A percentile compares a stretch with the other conserved stretches of the same genome.
Evolutionary conservation across 2,113 vertebrate genomes (phyloP).

Genomic region (Miniopterus natalensis): DNA sequence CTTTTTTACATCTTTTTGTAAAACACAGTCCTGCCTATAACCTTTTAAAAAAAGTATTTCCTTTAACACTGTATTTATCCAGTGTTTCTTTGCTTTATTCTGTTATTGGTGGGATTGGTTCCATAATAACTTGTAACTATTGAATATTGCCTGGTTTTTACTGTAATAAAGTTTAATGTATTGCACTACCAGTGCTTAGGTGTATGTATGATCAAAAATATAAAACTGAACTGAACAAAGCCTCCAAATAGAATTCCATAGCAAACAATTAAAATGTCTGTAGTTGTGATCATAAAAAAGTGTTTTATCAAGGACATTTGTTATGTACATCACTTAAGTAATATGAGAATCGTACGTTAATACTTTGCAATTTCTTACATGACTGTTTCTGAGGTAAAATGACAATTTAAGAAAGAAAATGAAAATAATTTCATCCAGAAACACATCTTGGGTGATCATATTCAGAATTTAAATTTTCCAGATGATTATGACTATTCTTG

Average conservation of each 20-base stretch:
- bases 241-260: slow-evolving; percentile 54
- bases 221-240: slow-evolving; percentile 29
- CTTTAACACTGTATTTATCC: slow-evolving; percentile 73
- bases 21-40: slow-evolving; percentile 74
- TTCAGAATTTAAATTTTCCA: slow-evolving; percentile 70
- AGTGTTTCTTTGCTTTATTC: slow-evolving; percentile 74
- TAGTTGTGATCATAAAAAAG: slow-evolving; percentile 66
- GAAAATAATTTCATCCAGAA: slow-evolving; percentile 65
- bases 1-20: slow-evolving; percentile 78
- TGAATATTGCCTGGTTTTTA: slow-evolving; percentile 65
- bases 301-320: slow-evolving; percentile 56
- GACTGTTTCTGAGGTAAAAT: slow-evolving; percentile 59
- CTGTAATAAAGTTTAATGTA: slow-evolving; percentile 64
- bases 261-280: slow-evolving; percentile 38
- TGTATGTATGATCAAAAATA: slow-evolving; percentile 48
- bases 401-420: slow-evolving; percentile 50
- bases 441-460: slow-evolving; percentile 65
- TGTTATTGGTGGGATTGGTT: slow-evolving; percentile 66
- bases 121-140: slow-evolving; percentile 69
- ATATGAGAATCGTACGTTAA: slow-evolving; percentile 53
- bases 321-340: slow-evolving; percentile 59
- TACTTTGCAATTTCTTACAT: slow-evolving; percentile 62
- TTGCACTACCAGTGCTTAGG: background rate
- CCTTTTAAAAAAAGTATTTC: slow-evolving; percentile 62
- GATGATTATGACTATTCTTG: slow-evolving; percentile 69